A percentile compares a stretch with the other conserved stretches of the same genome.
Conservation (phyloP, 2,888 invertebrate species). For the Melanotus villosus region DNA sequence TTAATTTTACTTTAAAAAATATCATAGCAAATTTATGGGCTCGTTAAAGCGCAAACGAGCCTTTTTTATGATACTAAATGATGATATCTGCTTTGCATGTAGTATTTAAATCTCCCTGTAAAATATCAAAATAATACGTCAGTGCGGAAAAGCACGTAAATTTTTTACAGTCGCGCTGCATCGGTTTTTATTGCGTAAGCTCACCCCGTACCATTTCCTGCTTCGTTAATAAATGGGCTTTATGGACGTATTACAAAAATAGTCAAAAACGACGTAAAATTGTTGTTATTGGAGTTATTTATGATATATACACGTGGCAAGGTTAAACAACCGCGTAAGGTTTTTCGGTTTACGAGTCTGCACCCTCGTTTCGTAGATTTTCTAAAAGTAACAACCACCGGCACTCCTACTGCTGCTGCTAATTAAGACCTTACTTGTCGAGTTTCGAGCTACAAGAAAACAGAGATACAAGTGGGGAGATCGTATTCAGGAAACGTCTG, state of each 20-base stretch:
- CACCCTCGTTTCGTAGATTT: no score
- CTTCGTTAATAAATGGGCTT: slow-evolving; percentile 16
- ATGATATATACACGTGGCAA: no score
- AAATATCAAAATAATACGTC: slow-evolving; percentile 26
- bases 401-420: no score
- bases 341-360: no score
- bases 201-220: slow-evolving; percentile 12
- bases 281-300: not conserved
- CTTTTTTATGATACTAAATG: slow-evolving; percentile 25
- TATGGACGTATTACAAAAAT: slow-evolving; percentile 5
- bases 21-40: slow-evolving; percentile 13
- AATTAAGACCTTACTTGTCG: no score
- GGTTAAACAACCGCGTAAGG: no score
- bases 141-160: slow-evolving; percentile 26
- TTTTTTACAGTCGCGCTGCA: slow-evolving; percentile 23
- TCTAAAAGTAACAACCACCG: no score
- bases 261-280: not conserved
- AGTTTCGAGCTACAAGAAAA: no score
- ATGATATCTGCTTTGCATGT: slow-evolving; percentile 27
- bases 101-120: slow-evolving; percentile 6
- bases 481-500: no score
- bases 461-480: no score
- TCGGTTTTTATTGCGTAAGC: slow-evolving; percentile 15
- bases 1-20: slow-evolving; percentile 18
- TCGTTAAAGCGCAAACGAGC: slow-evolving; percentile 22